Evolutionary conservation across 2,113 vertebrate species (phyloP).

Genomic region (Hippocampus guttulatus): DNA sequence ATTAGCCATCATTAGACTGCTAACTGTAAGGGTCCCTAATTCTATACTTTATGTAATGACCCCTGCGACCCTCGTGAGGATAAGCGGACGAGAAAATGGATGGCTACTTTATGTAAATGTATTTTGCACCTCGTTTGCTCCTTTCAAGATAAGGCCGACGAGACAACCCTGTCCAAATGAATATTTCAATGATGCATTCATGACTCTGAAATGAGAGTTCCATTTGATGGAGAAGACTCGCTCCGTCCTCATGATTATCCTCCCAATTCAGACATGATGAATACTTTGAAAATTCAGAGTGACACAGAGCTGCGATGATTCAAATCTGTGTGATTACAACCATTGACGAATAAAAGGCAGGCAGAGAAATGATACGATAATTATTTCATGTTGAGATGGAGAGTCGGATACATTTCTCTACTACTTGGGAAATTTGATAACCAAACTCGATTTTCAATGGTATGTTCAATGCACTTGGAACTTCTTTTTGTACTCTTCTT

Average conservation of each 20-base stretch:
- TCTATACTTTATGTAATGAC: no score
- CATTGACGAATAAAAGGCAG: conserved; percentile 11
- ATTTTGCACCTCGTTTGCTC: neutral
- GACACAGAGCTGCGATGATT: conserved; percentile 17
- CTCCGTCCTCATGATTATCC: conserved; percentile 7
- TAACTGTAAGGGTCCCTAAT: no score
- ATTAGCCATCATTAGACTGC: no score
- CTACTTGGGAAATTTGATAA: neutral
- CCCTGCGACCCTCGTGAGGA: no score
- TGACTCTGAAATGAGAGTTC: conserved; percentile 5
- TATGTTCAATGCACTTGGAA: no score
- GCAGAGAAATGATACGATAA: conserved; percentile 3
- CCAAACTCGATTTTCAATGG: neutral
- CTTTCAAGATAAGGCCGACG: neutral
- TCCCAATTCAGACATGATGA: conserved; percentile 20
- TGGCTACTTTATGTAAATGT: neutral
- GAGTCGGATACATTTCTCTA: neutral
- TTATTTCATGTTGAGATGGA: neutral
- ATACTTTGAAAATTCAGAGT: conserved; percentile 21
- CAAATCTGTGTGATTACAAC: conserved; percentile 26
- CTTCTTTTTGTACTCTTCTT: no score
- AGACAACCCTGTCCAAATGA: neutral
- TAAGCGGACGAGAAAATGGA: no score
- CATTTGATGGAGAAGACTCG: conserved; percentile 3
- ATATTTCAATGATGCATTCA: conserved; percentile 14